Percentiles rank a stretch among this genome's conserved stretches.
Conservation (phyloP, 2,888 invertebrate species). For the Drosophila mettleri region DNA sequence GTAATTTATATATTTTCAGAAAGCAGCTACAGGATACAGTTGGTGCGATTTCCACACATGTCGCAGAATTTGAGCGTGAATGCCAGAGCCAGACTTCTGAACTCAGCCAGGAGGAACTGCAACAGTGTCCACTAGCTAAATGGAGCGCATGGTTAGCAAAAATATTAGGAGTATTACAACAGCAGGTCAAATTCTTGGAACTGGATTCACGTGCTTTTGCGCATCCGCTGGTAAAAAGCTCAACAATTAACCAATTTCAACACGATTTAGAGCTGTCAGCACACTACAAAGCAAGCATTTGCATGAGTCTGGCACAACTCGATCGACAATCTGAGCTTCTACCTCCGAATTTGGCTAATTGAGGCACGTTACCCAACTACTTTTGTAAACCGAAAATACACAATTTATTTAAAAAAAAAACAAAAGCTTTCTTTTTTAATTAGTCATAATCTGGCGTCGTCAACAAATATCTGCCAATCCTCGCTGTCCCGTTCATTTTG, state of each 20-base stretch:
- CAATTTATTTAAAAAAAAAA: conserved; percentile 1
- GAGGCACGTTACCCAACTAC: conserved; percentile 1
- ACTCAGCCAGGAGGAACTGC: background rate
- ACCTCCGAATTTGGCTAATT: background rate
- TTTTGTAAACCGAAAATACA: background rate
- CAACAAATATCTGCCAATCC: background rate
- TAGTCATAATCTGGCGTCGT: background rate
- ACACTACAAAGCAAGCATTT: conserved; percentile 18
- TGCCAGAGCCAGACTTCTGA: conserved; percentile 6
- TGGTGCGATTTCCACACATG: conserved; percentile 20
- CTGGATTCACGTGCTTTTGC: conserved; percentile 28
- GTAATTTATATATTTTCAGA: conserved; percentile 29
- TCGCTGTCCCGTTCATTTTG: background rate
- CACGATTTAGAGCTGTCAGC: conserved; percentile 29
- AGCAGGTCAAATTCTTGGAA: conserved; percentile 52
- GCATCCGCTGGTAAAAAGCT: conserved; percentile 20
- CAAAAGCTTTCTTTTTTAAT: conserved; percentile 5
- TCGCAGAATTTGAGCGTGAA: conserved; percentile 23
- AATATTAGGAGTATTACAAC: conserved; percentile 28
- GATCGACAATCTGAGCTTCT: conserved; percentile 6
- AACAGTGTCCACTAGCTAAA: conserved; percentile 3
- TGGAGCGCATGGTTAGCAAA: conserved; percentile 39
- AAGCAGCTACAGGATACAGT: conserved; percentile 3
- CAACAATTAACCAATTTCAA: conserved; percentile 34
- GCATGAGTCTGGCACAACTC: conserved; percentile 39